Conservation (phyloP, 2,888 invertebrate genomes). For the Tineola bisselliella region DNA sequence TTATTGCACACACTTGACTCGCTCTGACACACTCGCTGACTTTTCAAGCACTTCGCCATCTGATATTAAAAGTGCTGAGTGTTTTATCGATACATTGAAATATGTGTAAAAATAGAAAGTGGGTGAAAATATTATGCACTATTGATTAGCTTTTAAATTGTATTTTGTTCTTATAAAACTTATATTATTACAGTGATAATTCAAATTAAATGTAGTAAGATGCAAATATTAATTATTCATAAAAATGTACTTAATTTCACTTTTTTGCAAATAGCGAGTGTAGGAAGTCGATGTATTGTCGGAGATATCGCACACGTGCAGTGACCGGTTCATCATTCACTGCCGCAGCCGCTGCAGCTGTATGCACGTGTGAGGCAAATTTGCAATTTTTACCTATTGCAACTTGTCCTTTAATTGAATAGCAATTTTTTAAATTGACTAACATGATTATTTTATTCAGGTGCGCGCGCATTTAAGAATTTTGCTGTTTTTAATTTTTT, state of each 20-base stretch:
- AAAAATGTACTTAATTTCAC: no score
- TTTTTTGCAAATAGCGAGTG: no score
- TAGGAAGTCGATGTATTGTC: not conserved
- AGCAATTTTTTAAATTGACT: no score
- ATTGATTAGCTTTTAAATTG: no score
- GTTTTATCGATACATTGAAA: not conserved
- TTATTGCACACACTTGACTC: not conserved
- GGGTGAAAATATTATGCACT: no score
- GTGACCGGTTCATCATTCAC: not conserved
- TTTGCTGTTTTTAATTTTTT: no score
- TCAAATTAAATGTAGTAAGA: no score
- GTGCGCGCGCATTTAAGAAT: no score
- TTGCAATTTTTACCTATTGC: not conserved
- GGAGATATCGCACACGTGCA: not conserved
- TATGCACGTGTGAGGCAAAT: slow-evolving; percentile 36
- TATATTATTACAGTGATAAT: no score
- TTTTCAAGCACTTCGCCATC: not conserved
- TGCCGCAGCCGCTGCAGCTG: slow-evolving; percentile 37
- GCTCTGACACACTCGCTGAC: not conserved
- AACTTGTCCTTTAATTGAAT: not conserved
- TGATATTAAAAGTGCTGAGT: not conserved
- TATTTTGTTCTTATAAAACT: no score
- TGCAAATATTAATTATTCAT: no score
- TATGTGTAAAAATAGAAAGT: not conserved
- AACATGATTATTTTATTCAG: no score